Evolutionary conservation across 2,113 vertebrate genomes (phyloP), one percentile per base, ranked within the genome.

Genomic region (Neodon shergylaensis): DNA sequence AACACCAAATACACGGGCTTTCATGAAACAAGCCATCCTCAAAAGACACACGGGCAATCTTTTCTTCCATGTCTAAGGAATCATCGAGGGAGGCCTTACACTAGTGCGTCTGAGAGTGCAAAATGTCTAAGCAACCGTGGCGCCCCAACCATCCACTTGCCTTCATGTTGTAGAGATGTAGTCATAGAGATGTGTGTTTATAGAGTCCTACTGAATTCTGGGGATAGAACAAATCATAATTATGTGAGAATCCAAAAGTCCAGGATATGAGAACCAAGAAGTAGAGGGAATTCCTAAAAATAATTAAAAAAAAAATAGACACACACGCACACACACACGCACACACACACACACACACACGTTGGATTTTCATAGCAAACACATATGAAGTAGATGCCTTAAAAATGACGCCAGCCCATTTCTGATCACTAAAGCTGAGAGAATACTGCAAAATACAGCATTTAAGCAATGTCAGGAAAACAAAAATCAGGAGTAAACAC

Each of bases 391-490:
- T 90, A 91, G 86, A 82, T n/a, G 28, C 24, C 83, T 31, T 70
- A 47, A 73, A 44, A 98, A 76, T 74, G 16, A 72, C 77, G 47
- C 97, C 94, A n/a, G 14, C 54, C 3, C 61, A 47, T 81, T 97
- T 97, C 68, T 97, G 92, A 97, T 95, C 94, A 97, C 54, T 68
- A 77, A 81, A 79, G 92, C 86, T 88, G 36, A 96, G 77, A 79
- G 82, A 26, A 19, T 36, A 33, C 91, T 91, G 44, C 92, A 84
- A 85, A 97, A 76, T 52, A 61, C 7, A 73, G 88, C 84, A 87
- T 88, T 93, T 92, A 94, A 82, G 88, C 94, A 94, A 92, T 92
- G 96, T 98, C 97, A 98, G 96, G 82, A 90, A 98, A 98, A 97
- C 87, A 97, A 95, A 97, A 95, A 88, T 94, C 52, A 96, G 93